Base-by-base conservation (phyloP, 2,797 vertebrate species). In the Perdix hodgsoniae region DNA sequence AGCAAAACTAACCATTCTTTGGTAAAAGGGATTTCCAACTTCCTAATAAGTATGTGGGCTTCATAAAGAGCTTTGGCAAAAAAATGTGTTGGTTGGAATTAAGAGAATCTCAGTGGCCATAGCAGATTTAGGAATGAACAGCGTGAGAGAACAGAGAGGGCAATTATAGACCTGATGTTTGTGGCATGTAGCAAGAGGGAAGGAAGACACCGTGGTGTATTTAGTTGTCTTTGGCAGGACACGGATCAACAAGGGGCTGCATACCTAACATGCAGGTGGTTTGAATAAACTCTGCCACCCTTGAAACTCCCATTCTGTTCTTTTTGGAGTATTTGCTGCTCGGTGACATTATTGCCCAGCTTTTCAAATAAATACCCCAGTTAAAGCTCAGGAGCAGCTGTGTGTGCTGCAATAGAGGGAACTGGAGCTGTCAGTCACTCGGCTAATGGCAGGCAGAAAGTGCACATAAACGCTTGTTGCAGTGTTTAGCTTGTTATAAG, bases 301-400 rank as follows among this genome's bases (percentile, higher is more conserved):
- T 70, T 77, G 45, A 82, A 90, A 22, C 49, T 86, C 23, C 9
- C 7, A 4, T 63, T 63, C 31, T 75, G 10, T 27, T 49, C 18
- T 83, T 94, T 92, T 60, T 17, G 8, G 37, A 76, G 31, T 78
- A 12, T 42, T 85, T 83, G 9, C 16, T 79, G 40, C 78, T 85
- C 69, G 37, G 31, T 65, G 42, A 56, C 74, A 16, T 66, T 88
- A 44, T 67, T 19, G 37, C 17, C 33, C 19, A 80, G 59, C 40
- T 93, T 87, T 90, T 57, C 39, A 79, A 86, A 70, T 52, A 88
- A 88, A 86, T 61, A 35, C 33, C n/a, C 23, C 29, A 79, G 44
- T 82, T 90, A 90, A 92, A 89, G 76, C 76, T 76, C 50, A 33
- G 60, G 22, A 92, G 35, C 39, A 81, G 33, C 67, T 88, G 21